Base-by-base conservation (phyloP, 2,888 invertebrate species). In the Meiosimyza decipiens region DNA sequence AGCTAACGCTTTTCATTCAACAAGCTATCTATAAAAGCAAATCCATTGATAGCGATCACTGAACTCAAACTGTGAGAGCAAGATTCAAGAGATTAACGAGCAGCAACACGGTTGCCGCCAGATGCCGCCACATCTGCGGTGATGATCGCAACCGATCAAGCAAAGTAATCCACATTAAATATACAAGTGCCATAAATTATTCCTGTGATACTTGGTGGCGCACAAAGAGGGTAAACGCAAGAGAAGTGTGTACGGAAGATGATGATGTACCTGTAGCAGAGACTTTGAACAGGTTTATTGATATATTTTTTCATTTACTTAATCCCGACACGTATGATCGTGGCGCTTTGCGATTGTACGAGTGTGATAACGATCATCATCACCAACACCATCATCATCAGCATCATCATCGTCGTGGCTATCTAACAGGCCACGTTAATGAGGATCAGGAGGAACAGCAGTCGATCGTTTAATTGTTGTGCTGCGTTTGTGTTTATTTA, bases 401-500 rank as follows among this genome's bases (percentile, higher is more conserved):
- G 16, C 18, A 69, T 60, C 15, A 49, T 50, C 54, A 51, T 73
- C 47, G 64, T 64, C 62, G 22, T 22, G 40, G 40, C 15, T 57
- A 55, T 60, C 47, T 49, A 55, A 55, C 15, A 62, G 63, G 47
- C 63, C 47, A 33, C 11, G 12, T 11, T 12, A 6, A 49, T 18
- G 63, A 16, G 18, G 63, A 40, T 40, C 40, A 40, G 40, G 9
- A 40, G n/a, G 47, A 16, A 13, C 9, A 15, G 51, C 13, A 62
- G 64, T 13, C 50, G 64, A 64, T 51, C 51, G 28, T 64, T 64
- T 64, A 51, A 64, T 64, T 50, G 64, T 22, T 51, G 12, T 51
- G 51, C 51, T 12, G 40, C 40, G 51, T 50, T 50, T 64, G 51
- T 64, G 64, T 64, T 64, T 64, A 64, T 64, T 64, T 64, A 64